phyloP scores from a whole-genome alignment of 2,888 invertebrate genomes.

The Oscheius onirici region DNA sequence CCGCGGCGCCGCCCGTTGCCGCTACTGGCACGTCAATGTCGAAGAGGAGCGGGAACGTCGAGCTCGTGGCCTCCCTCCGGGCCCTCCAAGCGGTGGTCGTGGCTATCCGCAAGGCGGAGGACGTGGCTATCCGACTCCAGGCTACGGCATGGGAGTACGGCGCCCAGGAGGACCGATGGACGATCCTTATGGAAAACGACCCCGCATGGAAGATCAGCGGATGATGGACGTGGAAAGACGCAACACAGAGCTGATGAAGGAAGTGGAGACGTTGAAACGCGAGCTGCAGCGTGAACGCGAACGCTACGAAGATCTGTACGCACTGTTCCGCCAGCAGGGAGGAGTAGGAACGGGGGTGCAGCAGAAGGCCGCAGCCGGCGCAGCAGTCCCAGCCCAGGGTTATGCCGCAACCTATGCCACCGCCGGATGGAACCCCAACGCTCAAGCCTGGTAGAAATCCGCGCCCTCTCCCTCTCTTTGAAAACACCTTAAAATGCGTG shows the following conservation, averaged over 20 bases:
- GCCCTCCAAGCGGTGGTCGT: slow-evolving; percentile 44
- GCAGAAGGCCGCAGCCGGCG: not conserved
- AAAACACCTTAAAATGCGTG: too few species aligned
- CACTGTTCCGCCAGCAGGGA: slow-evolving; percentile 58
- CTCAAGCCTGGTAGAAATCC: not conserved
- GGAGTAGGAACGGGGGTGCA: not conserved
- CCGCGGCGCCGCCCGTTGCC: slow-evolving; percentile 67
- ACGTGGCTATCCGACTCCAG: slow-evolving; percentile 16
- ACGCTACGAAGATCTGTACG: slow-evolving; percentile 65
- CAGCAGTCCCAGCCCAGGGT: slow-evolving; percentile 2
- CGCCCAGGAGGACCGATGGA: slow-evolving; percentile 33
- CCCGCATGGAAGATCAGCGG: slow-evolving; percentile 43
- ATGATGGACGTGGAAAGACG: slow-evolving; percentile 53
- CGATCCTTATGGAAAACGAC: slow-evolving; percentile 37
- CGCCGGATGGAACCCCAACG: slow-evolving; percentile 26
- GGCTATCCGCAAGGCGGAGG: slow-evolving; percentile 17
- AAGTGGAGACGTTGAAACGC: slow-evolving; percentile 59
- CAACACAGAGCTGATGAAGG: slow-evolving; percentile 59
- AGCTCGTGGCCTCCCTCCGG: slow-evolving; percentile 74
- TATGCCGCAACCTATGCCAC: slow-evolving; percentile 18
- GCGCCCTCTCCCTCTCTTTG: too few species aligned
- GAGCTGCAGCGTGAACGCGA: slow-evolving; percentile 64
- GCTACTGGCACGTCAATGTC: slow-evolving; percentile 70
- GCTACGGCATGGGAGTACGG: slow-evolving; percentile 25
- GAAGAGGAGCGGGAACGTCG: slow-evolving; percentile 70